phyloP scores from a whole-genome alignment of 2,113 vertebrate genomes.

The Galemys pyrenaicus region DNA sequence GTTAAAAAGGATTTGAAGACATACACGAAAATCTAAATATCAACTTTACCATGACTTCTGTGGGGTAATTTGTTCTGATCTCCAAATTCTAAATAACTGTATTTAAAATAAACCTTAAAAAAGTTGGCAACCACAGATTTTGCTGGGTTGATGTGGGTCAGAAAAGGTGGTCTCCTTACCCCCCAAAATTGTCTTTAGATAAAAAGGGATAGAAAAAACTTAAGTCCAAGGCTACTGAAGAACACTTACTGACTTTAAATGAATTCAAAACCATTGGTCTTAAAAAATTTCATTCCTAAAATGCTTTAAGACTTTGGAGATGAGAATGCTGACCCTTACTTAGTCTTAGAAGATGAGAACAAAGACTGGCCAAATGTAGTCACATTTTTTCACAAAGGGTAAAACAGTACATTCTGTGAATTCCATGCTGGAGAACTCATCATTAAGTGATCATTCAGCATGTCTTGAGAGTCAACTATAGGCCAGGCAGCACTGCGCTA shows the following conservation, averaged over 20 bases:
- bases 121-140: conserved; percentile 12
- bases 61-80: background rate
- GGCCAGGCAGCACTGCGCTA: background rate
- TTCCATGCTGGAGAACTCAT: background rate
- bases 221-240: background rate
- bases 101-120: conserved; percentile 51
- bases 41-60: conserved; percentile 33
- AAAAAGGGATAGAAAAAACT: conserved; percentile 30
- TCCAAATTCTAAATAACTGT: conserved; percentile 57
- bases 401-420: conserved; percentile 38
- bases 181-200: conserved; percentile 25
- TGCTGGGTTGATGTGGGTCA: background rate
- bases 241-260: background rate
- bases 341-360: background rate
- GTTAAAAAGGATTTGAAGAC: conserved; percentile 38
- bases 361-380: conserved; percentile 45
- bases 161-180: conserved; percentile 15
- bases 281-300: background rate
- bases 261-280: background rate
- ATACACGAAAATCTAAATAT: conserved; percentile 40
- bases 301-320: conserved; percentile 33
- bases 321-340: conserved; percentile 17
- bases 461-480: conserved; percentile 4
- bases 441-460: conserved; percentile 43
- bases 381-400: conserved; percentile 26